These are phyloP conservation scores for Ichneumoninae sp. DNA, from an alignment of 2,888 invertebrate genomes.

Conservation along the genomic window DNA sequence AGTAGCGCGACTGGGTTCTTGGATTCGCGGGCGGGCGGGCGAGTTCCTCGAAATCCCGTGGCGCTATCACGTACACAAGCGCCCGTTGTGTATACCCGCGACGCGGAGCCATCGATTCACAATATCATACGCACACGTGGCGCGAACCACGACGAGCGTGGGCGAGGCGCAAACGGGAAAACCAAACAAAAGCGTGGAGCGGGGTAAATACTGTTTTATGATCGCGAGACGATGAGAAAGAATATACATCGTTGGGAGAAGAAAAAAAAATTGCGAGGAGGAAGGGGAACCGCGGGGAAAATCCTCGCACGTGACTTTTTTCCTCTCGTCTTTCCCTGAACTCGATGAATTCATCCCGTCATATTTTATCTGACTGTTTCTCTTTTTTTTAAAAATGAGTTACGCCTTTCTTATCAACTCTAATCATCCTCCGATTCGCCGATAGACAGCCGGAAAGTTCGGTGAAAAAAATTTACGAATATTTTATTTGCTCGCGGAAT, in stretches of 20 bases:
- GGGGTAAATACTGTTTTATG: conserved; percentile 76
- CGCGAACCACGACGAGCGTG: conserved; percentile 41
- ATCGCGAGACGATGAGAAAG: conserved; percentile 68
- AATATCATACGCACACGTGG: conserved; percentile 58
- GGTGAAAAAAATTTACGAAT: neutral
- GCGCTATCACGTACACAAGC: conserved; percentile 44
- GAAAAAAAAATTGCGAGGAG: conserved; percentile 16
- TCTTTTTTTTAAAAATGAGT: neutral
- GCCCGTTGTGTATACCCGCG: neutral
- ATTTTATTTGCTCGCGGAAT: neutral
- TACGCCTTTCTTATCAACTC: neutral
- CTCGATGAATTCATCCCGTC: conserved; percentile 2
- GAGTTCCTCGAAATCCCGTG: conserved; percentile 46
- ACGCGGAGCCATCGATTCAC: conserved; percentile 14
- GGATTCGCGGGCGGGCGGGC: conserved; percentile 49
- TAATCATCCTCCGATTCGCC: neutral
- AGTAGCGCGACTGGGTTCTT: conserved; percentile 27
- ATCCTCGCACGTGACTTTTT: conserved; percentile 16
- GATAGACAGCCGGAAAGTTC: neutral
- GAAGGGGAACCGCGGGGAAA: conserved; percentile 13
- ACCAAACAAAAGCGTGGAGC: conserved; percentile 75
- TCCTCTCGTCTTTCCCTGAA: neutral
- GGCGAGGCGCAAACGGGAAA: conserved; percentile 71
- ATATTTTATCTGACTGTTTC: conserved; percentile 1
- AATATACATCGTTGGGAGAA: conserved; percentile 26